Evolutionary conservation across 1,140 invertebrate genomes (phyloP).

Genomic region (Saxidomus purpurata): DNA sequence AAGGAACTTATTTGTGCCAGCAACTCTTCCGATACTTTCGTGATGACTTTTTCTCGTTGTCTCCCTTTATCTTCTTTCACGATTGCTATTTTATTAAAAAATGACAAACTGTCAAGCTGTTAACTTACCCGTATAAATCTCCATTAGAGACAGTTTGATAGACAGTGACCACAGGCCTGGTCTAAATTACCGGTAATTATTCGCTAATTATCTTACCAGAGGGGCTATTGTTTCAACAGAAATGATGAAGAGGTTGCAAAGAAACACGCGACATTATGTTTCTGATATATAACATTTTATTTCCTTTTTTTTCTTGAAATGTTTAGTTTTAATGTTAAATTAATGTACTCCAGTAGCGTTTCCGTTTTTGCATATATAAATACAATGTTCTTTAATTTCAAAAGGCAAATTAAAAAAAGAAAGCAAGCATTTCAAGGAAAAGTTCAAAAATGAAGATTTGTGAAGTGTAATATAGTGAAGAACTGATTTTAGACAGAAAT

Average conservation of each 20-base stretch:
- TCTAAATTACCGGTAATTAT: constrained; percentile 48
- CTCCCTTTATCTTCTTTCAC: neutral
- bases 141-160: constrained; percentile 37
- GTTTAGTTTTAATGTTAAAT: too few species aligned
- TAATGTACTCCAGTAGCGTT: too few species aligned
- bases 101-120: neutral
- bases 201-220: constrained; percentile 23
- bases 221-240: neutral
- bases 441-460: too few species aligned
- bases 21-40: neutral
- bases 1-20: too few species aligned
- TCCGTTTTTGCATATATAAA: too few species aligned
- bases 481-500: too few species aligned
- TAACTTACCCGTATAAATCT: constrained; percentile 12
- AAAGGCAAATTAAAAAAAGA: too few species aligned
- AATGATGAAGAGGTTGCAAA: neutral
- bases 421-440: too few species aligned
- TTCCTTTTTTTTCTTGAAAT: too few species aligned
- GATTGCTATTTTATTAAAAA: neutral
- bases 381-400: too few species aligned
- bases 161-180: constrained; percentile 37
- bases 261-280: neutral
- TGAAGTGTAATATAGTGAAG: too few species aligned
- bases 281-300: too few species aligned
- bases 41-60: neutral